Evolutionary conservation across 2,797 vertebrate species (phyloP).

Genomic region (Gymnothorax reevesii): DNA sequence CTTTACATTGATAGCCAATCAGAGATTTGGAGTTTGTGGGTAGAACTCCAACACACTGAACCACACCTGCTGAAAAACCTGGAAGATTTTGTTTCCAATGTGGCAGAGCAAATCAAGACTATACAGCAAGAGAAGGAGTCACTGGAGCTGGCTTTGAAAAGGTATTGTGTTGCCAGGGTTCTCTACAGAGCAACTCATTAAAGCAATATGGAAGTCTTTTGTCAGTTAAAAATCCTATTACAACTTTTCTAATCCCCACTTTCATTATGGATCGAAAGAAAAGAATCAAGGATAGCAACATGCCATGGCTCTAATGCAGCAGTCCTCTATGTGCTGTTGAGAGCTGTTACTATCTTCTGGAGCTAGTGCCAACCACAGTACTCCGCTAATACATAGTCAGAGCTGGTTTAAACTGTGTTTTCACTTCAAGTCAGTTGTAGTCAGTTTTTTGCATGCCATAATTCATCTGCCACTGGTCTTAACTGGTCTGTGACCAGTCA

Average conservation of each 20-base stretch:
- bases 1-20: conserved; percentile 50
- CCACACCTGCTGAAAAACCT: conserved; percentile 66
- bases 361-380: no score
- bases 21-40: conserved; percentile 74
- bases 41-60: conserved; percentile 62
- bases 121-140: conserved; percentile 53
- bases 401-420: no score
- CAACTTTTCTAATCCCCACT: background rate
- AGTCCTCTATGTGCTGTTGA: no score
- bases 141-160: conserved; percentile 64
- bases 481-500: no score
- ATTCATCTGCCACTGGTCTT: no score
- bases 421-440: no score
- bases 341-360: no score
- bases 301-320: no score
- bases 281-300: no score
- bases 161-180: conserved; percentile 46
- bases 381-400: no score
- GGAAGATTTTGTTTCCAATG: conserved; percentile 68
- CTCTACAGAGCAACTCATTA: background rate
- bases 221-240: background rate
- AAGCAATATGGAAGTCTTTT: background rate
- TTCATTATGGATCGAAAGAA: no score
- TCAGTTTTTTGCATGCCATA: no score
- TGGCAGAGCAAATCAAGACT: conserved; percentile 65